Percentiles rank a stretch among this genome's conserved stretches.
Conservation (phyloP, 2,888 invertebrate species). For the Priocnemis perturbator region DNA sequence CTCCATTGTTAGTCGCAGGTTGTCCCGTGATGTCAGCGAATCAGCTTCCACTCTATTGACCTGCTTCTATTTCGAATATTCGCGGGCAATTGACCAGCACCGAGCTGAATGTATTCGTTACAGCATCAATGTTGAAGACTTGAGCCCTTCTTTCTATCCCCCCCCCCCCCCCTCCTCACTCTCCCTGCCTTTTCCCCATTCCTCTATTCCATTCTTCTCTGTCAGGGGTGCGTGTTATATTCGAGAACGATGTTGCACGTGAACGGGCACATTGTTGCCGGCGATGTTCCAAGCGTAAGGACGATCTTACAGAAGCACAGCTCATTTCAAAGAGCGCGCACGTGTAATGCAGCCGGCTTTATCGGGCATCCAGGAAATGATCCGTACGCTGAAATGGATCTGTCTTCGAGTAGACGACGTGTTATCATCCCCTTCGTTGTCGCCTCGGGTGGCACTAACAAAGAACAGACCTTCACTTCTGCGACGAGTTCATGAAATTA, state of each 20-base stretch:
- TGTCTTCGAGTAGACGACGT: no score
- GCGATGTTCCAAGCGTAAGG: conserved; percentile 2
- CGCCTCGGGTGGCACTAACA: no score
- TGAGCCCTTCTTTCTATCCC: neutral
- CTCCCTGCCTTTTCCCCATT: neutral
- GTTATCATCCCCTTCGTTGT: no score
- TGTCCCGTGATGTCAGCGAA: conserved; percentile 28
- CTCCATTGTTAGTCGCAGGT: conserved; percentile 27
- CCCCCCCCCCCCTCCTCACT: neutral
- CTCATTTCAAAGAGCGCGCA: no score
- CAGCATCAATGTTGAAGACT: neutral
- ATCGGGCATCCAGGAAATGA: no score
- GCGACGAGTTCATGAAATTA: no score
- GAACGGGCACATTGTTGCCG: conserved; percentile 1
- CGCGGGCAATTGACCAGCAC: conserved; percentile 23
- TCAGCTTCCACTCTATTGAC: conserved; percentile 33
- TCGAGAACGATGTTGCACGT: conserved; percentile 4
- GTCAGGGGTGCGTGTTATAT: neutral
- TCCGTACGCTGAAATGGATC: no score
- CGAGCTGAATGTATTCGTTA: neutral
- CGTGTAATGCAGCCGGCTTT: no score
- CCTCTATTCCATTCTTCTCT: neutral
- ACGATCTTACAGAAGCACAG: neutral
- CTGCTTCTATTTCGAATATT: conserved; percentile 25
- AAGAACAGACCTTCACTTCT: no score